phyloP scores from a whole-genome alignment of 2,888 invertebrate species.

The Lycia hirtaria region DNA sequence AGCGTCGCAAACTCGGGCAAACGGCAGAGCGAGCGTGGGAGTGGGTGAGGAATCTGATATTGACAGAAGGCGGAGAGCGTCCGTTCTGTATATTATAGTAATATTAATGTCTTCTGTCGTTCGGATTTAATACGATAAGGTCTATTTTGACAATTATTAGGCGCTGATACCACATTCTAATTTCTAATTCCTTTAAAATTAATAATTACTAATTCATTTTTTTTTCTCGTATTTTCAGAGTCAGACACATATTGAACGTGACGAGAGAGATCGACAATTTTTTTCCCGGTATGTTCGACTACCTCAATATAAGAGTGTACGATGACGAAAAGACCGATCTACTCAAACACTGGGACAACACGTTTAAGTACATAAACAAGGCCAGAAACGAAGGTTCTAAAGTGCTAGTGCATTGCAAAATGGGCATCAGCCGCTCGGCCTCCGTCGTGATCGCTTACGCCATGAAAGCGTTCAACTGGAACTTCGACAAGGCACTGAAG shows the following conservation, averaged over 20 bases:
- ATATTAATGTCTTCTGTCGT: too few species aligned
- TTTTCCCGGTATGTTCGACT: slow-evolving; percentile 98
- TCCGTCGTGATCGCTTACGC: slow-evolving; percentile 99
- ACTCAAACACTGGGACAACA: slow-evolving; percentile 98
- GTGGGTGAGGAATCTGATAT: too few species aligned
- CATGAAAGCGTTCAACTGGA: slow-evolving; percentile 99
- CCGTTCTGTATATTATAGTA: too few species aligned
- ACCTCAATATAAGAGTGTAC: slow-evolving; percentile 97
- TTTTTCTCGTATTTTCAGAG: slow-evolving; percentile 85
- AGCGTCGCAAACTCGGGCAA: too few species aligned
- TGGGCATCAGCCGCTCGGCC: slow-evolving; percentile 99
- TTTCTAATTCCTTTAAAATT: background rate
- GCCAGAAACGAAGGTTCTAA: slow-evolving; percentile 96
- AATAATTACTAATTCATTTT: background rate
- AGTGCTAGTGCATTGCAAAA: slow-evolving; percentile 99
- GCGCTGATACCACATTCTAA: too few species aligned
- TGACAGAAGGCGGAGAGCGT: too few species aligned
- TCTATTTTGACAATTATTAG: too few species aligned
- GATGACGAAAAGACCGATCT: slow-evolving; percentile 99
- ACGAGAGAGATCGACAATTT: slow-evolving; percentile 99
- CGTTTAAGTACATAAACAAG: slow-evolving; percentile 97
- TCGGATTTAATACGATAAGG: too few species aligned
- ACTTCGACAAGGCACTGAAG: slow-evolving; percentile 93
- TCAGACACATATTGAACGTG: slow-evolving; percentile 98
- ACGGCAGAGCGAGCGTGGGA: too few species aligned